Conservation (phyloP, 2,113 vertebrate species). For the Rhinogobius similis region DNA sequence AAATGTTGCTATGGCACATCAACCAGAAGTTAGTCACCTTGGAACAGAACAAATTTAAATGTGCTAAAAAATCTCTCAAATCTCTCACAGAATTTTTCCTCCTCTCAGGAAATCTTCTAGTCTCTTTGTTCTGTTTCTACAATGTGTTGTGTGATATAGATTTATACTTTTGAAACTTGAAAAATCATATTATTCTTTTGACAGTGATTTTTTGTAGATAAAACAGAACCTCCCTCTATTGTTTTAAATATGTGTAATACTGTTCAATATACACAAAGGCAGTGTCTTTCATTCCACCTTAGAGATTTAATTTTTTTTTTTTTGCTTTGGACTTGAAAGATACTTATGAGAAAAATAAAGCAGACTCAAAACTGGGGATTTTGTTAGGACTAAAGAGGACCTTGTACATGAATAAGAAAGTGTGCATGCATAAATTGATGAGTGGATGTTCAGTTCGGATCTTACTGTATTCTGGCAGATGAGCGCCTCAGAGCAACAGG, state of each 20-base stretch:
- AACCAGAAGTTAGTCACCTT: slow-evolving; percentile 45
- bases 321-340: not conserved
- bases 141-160: not conserved
- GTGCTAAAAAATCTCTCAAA: slow-evolving; percentile 19
- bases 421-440: not conserved
- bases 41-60: slow-evolving; percentile 25
- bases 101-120: not conserved
- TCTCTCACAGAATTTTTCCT: slow-evolving; percentile 10
- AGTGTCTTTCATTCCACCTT: not conserved
- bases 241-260: slow-evolving; percentile 8
- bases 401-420: slow-evolving; percentile 3
- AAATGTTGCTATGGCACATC: slow-evolving; percentile 52
- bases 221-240: not conserved
- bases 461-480: not conserved
- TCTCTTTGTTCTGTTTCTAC: slow-evolving; percentile 1
- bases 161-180: not conserved
- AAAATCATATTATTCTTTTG: slow-evolving; percentile 9
- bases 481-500: not conserved
- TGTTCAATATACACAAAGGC: slow-evolving; percentile 4
- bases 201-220: not conserved
- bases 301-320: not conserved
- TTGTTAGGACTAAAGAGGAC: not conserved
- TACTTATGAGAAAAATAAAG: slow-evolving; percentile 21
- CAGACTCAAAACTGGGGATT: slow-evolving; percentile 14
- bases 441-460: not conserved